Percentiles rank a stretch among this genome's conserved stretches.
Conservation (phyloP, 2,888 invertebrate genomes). For the Danaus chrysippus region DNA sequence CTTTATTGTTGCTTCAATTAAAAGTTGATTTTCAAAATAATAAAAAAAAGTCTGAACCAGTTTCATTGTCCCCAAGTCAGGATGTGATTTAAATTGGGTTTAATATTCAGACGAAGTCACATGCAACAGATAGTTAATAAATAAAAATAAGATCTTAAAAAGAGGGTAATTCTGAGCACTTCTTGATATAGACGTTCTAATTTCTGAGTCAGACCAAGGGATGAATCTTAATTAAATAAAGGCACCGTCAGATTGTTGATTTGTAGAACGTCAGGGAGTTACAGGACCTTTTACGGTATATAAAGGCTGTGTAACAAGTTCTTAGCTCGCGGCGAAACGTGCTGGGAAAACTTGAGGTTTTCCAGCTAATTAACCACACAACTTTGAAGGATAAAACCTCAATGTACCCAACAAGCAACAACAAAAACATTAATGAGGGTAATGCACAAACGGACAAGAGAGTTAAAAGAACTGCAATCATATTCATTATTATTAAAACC, state of each 20-base stretch:
- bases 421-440: conserved; percentile 40
- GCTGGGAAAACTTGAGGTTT: conserved; percentile 60
- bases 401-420: conserved; percentile 42
- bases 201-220: background rate
- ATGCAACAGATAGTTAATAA: too few species aligned
- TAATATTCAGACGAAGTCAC: too few species aligned
- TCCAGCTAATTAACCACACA: conserved; percentile 65
- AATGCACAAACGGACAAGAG: conserved; percentile 12
- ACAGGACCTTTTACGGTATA: conserved; percentile 35
- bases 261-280: conserved; percentile 16
- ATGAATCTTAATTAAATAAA: conserved; percentile 1
- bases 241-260: conserved; percentile 10
- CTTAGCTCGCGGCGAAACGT: conserved; percentile 57
- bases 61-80: too few species aligned
- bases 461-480: background rate
- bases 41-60: too few species aligned
- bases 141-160: too few species aligned
- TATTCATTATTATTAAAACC: background rate
- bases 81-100: too few species aligned
- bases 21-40: too few species aligned
- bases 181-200: background rate
- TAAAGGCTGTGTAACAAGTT: conserved; percentile 55
- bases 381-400: conserved; percentile 57
- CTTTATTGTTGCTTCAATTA: too few species aligned
- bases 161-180: too few species aligned